phyloP scores from a whole-genome alignment of 2,888 invertebrate genomes.

The Polyommatus iphigenia region DNA sequence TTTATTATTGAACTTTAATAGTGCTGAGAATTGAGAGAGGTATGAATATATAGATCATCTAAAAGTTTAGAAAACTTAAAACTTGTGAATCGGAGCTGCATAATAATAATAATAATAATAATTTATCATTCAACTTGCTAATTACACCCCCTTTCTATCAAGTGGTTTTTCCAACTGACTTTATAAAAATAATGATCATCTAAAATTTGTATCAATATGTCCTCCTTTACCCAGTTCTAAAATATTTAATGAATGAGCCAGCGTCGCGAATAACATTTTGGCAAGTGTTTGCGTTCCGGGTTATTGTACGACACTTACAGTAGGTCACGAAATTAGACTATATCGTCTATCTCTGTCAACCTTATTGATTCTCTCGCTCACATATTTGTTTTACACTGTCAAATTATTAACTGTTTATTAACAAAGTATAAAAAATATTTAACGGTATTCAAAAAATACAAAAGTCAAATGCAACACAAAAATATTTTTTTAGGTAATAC shows the following conservation, averaged over 20 bases:
- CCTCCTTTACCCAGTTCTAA: neutral
- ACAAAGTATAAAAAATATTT: neutral
- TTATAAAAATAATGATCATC: neutral
- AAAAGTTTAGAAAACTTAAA: no score
- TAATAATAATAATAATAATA: no score
- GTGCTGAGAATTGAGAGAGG: no score
- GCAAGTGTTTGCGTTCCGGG: conserved; percentile 15
- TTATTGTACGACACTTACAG: conserved; percentile 10
- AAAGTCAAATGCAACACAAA: no score
- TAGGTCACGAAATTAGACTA: neutral
- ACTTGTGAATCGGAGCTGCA: no score
- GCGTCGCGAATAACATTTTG: conserved; percentile 11
- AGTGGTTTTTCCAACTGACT: no score
- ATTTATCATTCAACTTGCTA: no score
- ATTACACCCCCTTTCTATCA: no score
- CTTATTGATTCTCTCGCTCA: neutral
- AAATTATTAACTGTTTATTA: neutral
- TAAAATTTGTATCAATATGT: neutral
- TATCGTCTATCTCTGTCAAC: neutral
- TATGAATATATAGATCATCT: no score
- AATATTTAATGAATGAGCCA: conserved; percentile 9
- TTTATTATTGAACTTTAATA: neutral
- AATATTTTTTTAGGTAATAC: no score
- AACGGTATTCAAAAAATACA: no score
- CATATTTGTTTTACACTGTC: neutral